Evolutionary conservation across 2,888 invertebrate species (phyloP).

Genomic region (Nomada lathburiana): DNA sequence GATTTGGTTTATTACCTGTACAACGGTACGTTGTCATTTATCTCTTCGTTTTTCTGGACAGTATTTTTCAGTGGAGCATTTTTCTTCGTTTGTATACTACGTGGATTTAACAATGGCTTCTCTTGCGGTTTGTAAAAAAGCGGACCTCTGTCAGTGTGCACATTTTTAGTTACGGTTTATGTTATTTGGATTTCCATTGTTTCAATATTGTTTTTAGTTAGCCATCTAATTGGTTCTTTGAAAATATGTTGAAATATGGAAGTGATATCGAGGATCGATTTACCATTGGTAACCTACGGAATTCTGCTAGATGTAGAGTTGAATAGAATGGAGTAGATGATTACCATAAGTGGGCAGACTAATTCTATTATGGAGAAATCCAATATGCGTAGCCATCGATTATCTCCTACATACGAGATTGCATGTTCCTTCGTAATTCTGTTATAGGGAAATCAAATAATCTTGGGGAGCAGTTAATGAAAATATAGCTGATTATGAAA

Average conservation of each 20-base stretch:
- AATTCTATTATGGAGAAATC: neutral
- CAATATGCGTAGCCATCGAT: constrained; percentile 1
- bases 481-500: neutral
- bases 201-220: no score
- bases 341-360: no score
- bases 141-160: no score
- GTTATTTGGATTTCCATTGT: neutral
- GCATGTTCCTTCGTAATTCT: neutral
- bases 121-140: no score
- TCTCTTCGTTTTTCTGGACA: neutral
- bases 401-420: neutral
- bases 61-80: neutral
- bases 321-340: no score
- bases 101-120: no score
- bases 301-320: no score
- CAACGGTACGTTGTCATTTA: constrained; percentile 17
- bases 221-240: no score
- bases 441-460: neutral
- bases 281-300: no score
- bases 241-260: no score
- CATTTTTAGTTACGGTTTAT: no score
- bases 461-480: neutral
- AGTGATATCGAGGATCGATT: no score
- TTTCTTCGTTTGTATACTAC: neutral
- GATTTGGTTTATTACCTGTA: neutral